Percentiles rank a stretch among this genome's conserved stretches.
phyloP scores from a whole-genome alignment of 2,113 vertebrate genomes.

The Chaetodon trifascialis region DNA sequence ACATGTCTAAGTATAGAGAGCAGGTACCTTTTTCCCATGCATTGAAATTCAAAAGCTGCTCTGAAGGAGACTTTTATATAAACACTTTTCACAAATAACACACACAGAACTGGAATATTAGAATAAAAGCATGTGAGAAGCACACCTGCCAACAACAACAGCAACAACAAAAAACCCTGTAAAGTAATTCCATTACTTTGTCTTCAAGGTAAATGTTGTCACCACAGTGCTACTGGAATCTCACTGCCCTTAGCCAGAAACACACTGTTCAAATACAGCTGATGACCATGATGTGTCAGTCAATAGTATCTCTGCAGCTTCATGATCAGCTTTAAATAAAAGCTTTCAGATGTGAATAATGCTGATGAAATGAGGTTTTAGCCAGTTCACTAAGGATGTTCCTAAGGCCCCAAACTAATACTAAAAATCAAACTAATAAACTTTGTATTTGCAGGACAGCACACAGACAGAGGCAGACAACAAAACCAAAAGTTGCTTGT shows the following conservation, averaged over 20 bases:
- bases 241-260: neutral
- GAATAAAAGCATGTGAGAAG: neutral
- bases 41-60: neutral
- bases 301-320: no score
- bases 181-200: neutral
- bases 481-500: neutral
- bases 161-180: neutral
- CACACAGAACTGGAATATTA: neutral
- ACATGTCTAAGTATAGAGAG: neutral
- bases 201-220: neutral
- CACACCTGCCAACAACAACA: neutral
- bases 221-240: neutral
- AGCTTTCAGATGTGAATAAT: neutral
- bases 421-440: neutral
- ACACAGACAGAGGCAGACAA: neutral
- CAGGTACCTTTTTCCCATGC: accelerated
- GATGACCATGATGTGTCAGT: neutral
- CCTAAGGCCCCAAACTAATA: neutral
- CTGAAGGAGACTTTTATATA: neutral
- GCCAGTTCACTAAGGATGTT: neutral
- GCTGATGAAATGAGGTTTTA: neutral
- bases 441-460: neutral
- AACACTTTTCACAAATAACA: neutral
- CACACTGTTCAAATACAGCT: neutral
- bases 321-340: no score